A percentile compares a stretch with the other conserved stretches of the same genome.
phyloP scores from a whole-genome alignment of 2,113 vertebrate species.

The Oncorhynchus masou region DNA sequence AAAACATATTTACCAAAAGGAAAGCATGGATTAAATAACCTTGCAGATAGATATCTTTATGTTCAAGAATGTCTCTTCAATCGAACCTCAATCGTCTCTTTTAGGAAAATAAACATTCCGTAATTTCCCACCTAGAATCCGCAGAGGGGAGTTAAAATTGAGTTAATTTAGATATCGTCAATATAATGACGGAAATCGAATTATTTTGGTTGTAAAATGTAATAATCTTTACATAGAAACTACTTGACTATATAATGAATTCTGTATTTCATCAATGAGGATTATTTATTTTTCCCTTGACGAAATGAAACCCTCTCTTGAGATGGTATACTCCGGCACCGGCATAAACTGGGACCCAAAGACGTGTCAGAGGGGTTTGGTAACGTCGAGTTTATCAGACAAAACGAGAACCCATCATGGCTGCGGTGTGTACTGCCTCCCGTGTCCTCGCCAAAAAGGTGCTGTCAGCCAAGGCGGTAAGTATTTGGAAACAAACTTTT shows the following conservation, averaged over 20 bases:
- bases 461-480: slow-evolving; percentile 69
- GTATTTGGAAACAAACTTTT: slow-evolving; percentile 20
- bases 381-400: background rate
- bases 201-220: background rate
- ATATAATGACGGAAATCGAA: background rate
- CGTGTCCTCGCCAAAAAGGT: slow-evolving; percentile 57
- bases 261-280: background rate
- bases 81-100: background rate
- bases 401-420: slow-evolving; percentile 34
- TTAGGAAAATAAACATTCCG: no score
- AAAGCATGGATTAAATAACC: no score
- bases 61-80: no score
- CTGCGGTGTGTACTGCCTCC: slow-evolving; percentile 61
- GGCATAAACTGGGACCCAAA: background rate
- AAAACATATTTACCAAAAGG: no score
- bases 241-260: background rate
- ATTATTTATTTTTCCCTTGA: background rate
- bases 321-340: background rate
- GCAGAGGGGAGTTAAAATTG: background rate
- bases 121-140: background rate
- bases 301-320: background rate
- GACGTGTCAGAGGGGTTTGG: no score
- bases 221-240: background rate
- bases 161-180: background rate
- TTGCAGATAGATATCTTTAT: no score